Evolutionary conservation across 2,888 invertebrate species (phyloP).

Genomic region (Hydrotaea diabolus): DNA sequence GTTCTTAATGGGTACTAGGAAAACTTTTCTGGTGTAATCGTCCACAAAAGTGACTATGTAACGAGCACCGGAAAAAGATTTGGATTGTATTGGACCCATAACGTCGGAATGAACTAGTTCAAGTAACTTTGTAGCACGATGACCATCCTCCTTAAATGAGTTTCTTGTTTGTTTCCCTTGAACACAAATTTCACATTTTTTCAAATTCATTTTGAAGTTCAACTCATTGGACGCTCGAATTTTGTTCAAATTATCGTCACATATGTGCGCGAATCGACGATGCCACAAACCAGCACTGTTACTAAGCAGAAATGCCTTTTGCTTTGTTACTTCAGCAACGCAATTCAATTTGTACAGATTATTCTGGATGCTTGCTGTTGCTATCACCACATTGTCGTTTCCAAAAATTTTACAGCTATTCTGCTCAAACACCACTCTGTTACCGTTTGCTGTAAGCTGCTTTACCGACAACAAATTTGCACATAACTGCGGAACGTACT

Average conservation of each 20-base stretch:
- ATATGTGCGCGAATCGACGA: conserved; percentile 64
- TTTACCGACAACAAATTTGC: conserved; percentile 55
- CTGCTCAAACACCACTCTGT: background rate
- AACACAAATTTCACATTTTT: conserved; percentile 68
- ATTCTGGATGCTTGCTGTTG: conserved; percentile 28
- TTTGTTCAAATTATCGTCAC: conserved; percentile 52
- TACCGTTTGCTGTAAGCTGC: background rate
- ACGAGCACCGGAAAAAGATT: conserved; percentile 75
- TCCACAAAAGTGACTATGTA: conserved; percentile 78
- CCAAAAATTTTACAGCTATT: conserved; percentile 38
- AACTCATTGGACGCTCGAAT: conserved; percentile 25
- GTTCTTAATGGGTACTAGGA: conserved; percentile 57
- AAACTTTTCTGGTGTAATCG: conserved; percentile 70
- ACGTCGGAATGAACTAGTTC: conserved; percentile 76
- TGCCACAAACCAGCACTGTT: conserved; percentile 65
- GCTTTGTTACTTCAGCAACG: background rate
- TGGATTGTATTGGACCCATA: conserved; percentile 75
- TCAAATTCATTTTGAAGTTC: conserved; percentile 36
- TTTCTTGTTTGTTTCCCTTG: conserved; percentile 70
- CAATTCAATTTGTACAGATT: conserved; percentile 51
- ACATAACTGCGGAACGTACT: conserved; percentile 24
- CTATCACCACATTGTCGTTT: background rate
- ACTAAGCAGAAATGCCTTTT: conserved; percentile 23
- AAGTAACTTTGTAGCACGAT: conserved; percentile 68
- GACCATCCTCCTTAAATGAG: conserved; percentile 63